phyloP scores from a whole-genome alignment of 2,797 vertebrate species.

The Peromyscus nudipes region DNA sequence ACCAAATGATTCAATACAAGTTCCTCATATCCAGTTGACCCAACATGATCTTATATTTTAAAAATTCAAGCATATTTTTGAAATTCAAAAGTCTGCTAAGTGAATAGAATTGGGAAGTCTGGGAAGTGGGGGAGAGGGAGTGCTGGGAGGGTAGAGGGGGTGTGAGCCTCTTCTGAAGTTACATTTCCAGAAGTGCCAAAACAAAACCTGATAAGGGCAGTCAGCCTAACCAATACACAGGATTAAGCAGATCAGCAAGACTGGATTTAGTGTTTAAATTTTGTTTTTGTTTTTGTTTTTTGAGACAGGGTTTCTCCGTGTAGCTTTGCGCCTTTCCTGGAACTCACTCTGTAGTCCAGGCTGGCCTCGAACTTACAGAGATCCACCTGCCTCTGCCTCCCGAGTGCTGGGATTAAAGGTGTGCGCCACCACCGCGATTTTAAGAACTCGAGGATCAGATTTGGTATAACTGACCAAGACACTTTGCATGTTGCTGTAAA shows the following conservation, averaged over 20 bases:
- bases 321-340: too few relatives aligned
- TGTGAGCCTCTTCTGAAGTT: neutral
- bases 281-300: too few relatives aligned
- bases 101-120: neutral
- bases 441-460: constrained; percentile 42
- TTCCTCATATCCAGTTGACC: neutral
- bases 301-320: too few relatives aligned
- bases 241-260: neutral
- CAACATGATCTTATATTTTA: neutral
- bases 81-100: constrained; percentile 7
- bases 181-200: neutral
- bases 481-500: neutral
- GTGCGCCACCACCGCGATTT: neutral
- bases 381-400: too few relatives aligned
- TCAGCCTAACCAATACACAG: neutral
- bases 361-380: too few relatives aligned
- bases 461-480: neutral
- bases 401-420: too few relatives aligned
- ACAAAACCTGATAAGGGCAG: neutral
- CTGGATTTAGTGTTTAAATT: neutral
- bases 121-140: too few relatives aligned
- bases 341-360: too few relatives aligned
- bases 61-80: neutral
- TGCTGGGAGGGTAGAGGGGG: too few relatives aligned
- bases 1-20: constrained; percentile 39